Evolutionary conservation across 2,797 vertebrate species (phyloP), one percentile per base, ranked within the genome.

Genomic region (Periparus ater): DNA sequence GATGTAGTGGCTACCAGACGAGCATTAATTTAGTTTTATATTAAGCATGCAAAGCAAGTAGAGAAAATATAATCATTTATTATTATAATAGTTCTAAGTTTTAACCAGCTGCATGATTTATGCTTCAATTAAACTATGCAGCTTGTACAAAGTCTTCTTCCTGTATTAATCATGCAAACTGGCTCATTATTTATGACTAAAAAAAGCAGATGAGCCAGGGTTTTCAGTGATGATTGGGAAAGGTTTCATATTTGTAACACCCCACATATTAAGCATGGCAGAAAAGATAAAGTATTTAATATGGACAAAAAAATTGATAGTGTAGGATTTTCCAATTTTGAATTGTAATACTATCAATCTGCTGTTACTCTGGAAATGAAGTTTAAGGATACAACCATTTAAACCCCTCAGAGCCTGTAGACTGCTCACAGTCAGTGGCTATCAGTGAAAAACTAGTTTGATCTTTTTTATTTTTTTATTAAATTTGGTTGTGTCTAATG

Each of bases 51-150:
- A 95, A 96, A 96, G 61, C 84, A 92, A 96, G 89, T 74, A 68
- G 57, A 89, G 55, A 96, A 93, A 95, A 94, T 85, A 92, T 81
- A 91, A 96, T 95, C 34, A 94, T 95, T 95, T 94, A 93, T 94
- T 97, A 92, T 93, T 86, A 85, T 93, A 93, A 88, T 93, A 88
- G 84, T 73, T 92, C 65, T 70, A 87, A 51, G 86, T 94, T 97
- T 84, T 90, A 97, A 97, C 82, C 85, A 96, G 88, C 73, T 96
- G 81, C 74, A 95, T 97, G 96, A 97, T 97, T 97, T 96, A 96
- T 96, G 74, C 50, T 93, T 95, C 93, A 97, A 94, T 97, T 97
- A 96, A 96, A 96, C 72, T 81, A 62, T 91, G 88, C 30, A 87
- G 79, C 85, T 97, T 92, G 77, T 89, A 94, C 74, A 85, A 95